A percentile compares a stretch with the other conserved stretches of the same genome.
These are phyloP conservation scores for Chloroceryle inda DNA, from an alignment of 2,797 vertebrate species.

Conservation along the genomic window DNA sequence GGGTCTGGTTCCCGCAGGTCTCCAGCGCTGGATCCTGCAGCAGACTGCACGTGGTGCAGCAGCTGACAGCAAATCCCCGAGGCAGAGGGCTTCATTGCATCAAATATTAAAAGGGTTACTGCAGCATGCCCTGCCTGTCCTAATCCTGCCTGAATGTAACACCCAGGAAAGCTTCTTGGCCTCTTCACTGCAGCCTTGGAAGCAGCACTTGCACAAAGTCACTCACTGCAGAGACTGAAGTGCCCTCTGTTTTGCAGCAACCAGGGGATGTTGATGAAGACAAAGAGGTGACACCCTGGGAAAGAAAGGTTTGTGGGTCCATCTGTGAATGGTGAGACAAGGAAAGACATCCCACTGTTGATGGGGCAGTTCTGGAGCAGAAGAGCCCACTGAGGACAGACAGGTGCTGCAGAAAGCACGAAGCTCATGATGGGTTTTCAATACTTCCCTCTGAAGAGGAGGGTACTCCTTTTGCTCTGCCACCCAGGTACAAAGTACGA, in stretches of 20 bases:
- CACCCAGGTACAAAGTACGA: neutral
- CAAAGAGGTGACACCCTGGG: neutral
- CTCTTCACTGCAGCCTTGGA: neutral
- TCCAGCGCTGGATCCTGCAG: neutral
- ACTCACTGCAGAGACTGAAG: neutral
- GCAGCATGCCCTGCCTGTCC: neutral
- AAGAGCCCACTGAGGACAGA: neutral
- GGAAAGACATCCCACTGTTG: neutral
- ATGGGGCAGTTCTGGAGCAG: neutral
- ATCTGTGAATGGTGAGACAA: accelerated
- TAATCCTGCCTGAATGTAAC: neutral
- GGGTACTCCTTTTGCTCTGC: neutral
- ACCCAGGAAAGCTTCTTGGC: neutral
- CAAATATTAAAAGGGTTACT: neutral
- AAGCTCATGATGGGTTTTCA: neutral
- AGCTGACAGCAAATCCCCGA: neutral
- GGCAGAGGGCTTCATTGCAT: neutral
- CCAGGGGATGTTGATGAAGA: neutral
- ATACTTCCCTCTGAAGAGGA: neutral
- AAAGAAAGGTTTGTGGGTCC: neutral
- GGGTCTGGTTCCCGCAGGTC: neutral
- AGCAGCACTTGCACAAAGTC: neutral
- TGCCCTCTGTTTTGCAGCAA: neutral
- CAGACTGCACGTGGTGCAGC: neutral
- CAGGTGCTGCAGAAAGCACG: neutral